Conservation (phyloP, 2,888 invertebrate species). For the Hirtodrosophila trivittata region DNA sequence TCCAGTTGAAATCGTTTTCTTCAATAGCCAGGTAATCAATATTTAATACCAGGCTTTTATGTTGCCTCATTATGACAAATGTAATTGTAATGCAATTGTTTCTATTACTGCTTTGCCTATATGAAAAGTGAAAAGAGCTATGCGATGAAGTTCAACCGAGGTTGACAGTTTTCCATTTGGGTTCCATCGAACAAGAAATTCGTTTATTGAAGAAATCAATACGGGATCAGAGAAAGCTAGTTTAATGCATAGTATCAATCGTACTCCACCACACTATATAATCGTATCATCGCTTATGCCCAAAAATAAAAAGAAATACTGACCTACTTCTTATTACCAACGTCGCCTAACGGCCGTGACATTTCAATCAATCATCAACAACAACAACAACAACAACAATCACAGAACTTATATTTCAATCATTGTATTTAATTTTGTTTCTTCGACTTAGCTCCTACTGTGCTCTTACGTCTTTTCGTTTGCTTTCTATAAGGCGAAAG, state of each 20-base stretch:
- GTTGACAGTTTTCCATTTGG: constrained; percentile 20
- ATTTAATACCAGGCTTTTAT: constrained; percentile 64
- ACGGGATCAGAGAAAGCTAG: neutral
- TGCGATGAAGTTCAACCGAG: constrained; percentile 39
- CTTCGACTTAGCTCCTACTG: constrained; percentile 45
- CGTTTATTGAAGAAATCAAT: neutral
- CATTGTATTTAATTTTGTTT: constrained; percentile 22
- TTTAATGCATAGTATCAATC: too few species aligned
- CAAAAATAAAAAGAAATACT: constrained; percentile 17
- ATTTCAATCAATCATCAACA: constrained; percentile 62
- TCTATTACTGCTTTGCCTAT: constrained; percentile 3
- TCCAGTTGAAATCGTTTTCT: constrained; percentile 52
- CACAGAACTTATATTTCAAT: constrained; percentile 14
- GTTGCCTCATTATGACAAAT: constrained; percentile 56
- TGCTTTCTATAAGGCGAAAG: constrained; percentile 48
- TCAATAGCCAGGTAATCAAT: constrained; percentile 65
- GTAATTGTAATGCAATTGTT: constrained; percentile 37
- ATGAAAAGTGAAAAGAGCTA: constrained; percentile 37
- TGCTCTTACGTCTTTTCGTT: constrained; percentile 9
- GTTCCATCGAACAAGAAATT: constrained; percentile 23
- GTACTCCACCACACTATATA: too few species aligned
- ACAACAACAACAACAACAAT: neutral
- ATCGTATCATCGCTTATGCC: neutral
- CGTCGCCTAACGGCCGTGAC: constrained; percentile 58
- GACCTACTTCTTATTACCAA: constrained; percentile 53